Base-by-base conservation (phyloP, 2,113 vertebrate species). In the Aegotheles bennettii region DNA sequence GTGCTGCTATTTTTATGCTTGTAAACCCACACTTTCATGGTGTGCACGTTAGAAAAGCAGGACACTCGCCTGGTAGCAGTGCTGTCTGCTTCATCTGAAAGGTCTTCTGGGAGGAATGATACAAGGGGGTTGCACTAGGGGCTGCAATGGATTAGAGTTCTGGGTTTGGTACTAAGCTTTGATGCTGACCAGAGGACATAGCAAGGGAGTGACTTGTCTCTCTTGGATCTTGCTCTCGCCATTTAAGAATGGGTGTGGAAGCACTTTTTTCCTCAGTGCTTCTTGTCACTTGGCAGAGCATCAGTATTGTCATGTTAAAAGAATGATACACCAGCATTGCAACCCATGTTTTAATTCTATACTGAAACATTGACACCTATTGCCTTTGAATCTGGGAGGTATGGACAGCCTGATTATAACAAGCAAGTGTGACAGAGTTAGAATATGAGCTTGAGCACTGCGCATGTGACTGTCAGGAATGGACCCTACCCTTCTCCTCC, bases 361-460 rank as follows among this genome's bases (percentile, higher is more conserved):
- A 16, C 38, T 67, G 81, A 81, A 84, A 87, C 56, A 29, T 3
- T 74, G 60, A 25, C 19, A 33, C 16, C 18, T 65, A 11, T 25
- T 67, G 21, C 47, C 1, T 0, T 31, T 61, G n/a, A 8, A 0
- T 43, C 12, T 1, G 1, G 63, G 21, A 48, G 13, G 3, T 50
- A 43, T 1, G 2, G 26, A 21, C 31, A 93, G 7, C 16, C 29
- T 67, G 9, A 24, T 53, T n/a, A 48, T 65, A 54, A 57, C 86
- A 61, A 65, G 10, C 16, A 74, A 54, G 57, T 54, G 9, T 61
- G 45, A 45, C 1, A 2, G 3, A 71, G 11, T 50, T 90, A 60
- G 21, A 29, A 10, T 36, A 24, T 26, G 29, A 79, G 35, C 10
- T 45, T 1, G 4, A 90, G 13, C 28, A 61, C 24, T 60, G 53